A percentile compares a stretch with the other conserved stretches of the same genome.
These are phyloP conservation scores for Luidia sarsii DNA, from an alignment of 53 echinoderm and acorn worm species.

Conservation along the genomic window DNA sequence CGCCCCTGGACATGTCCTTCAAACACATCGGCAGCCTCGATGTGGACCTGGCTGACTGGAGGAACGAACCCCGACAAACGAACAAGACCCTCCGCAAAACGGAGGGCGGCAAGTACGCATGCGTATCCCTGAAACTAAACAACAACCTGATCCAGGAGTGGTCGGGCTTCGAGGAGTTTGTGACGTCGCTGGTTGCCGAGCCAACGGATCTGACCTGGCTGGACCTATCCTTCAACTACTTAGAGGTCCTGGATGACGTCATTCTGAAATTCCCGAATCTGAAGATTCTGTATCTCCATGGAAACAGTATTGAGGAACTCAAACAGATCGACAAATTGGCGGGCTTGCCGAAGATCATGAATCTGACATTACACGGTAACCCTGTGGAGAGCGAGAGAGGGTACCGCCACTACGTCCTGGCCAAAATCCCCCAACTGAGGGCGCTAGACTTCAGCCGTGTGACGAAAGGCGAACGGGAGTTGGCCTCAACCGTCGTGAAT, in stretches of 20 bases:
- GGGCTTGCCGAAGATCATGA: constrained; percentile 61
- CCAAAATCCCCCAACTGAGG: constrained; percentile 75
- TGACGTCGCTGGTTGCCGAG: constrained; percentile 52
- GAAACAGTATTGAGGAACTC: constrained; percentile 79
- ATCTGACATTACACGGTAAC: constrained; percentile 85
- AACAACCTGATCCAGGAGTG: constrained; percentile 86
- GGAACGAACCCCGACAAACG: constrained; percentile 59
- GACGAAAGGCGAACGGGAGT: constrained; percentile 73
- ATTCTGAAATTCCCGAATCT: constrained; percentile 74
- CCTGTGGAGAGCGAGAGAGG: constrained; percentile 73
- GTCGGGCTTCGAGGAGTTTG: constrained; percentile 70
- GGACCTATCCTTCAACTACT: constrained; percentile 86
- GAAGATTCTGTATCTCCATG: constrained; percentile 94
- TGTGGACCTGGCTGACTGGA: constrained; percentile 52
- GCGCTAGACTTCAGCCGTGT: constrained; percentile 88
- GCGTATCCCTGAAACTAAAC: constrained; percentile 76
- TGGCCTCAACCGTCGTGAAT: constrained; percentile 53
- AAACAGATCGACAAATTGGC: constrained; percentile 77
- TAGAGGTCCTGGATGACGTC: constrained; percentile 71
- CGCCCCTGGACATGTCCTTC: constrained; percentile 91
- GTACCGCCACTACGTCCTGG: constrained; percentile 73
- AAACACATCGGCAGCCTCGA: constrained; percentile 71
- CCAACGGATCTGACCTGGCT: constrained; percentile 82
- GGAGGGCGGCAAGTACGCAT: constrained; percentile 75
- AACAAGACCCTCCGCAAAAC: constrained; percentile 58